Base-by-base conservation (phyloP, 2,888 invertebrate genomes). In the Calliopum simillimum region DNA sequence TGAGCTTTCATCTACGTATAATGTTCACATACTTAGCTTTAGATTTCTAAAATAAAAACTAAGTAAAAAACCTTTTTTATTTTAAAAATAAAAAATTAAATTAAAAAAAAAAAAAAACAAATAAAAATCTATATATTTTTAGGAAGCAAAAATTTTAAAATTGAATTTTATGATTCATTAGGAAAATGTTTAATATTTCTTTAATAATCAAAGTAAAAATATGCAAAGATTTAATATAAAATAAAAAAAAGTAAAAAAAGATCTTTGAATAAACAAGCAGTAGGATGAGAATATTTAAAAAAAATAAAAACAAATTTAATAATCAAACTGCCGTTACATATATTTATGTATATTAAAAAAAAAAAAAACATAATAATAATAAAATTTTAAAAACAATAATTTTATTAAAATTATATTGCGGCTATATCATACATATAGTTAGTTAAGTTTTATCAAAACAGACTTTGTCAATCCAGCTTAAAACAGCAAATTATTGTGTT, bases 81-180 rank as follows among this genome's bases (percentile, higher is more conserved):
- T 41, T 59, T 75, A 79, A 44, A 67, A 44, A 44, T 61, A 69
- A 71, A 74, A 58, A 67, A 72, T 46, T 71, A 75, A 75, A 64
- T 68, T 61, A 66, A 70, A 66, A 33, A 62, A 69, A 58, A 25
- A 44, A 55, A 2, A 21, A 62, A 62, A 16, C 2, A 33, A 58
- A 53, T 33, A 51, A 23, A 25, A 56, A 59, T 58, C 69, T 46
- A 68, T 69, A 51, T 51, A 62, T 71, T 71, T 67, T 62, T 74
- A 73, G 70, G 33, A 33, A 33, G 8, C 33, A 51, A 19, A 51
- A 51, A 3, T 51, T 51, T 51, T 51, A 51, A 51, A 19, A 16
- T 51, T 19, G 16, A 51, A n/a, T 51, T 16, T 51, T 51, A 51
- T 51, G 51, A 19, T 51, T 6, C 51, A 51, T 51, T 51, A 51